Conservation (phyloP, 2,888 invertebrate genomes). For the Trissolcus japonicus region DNA sequence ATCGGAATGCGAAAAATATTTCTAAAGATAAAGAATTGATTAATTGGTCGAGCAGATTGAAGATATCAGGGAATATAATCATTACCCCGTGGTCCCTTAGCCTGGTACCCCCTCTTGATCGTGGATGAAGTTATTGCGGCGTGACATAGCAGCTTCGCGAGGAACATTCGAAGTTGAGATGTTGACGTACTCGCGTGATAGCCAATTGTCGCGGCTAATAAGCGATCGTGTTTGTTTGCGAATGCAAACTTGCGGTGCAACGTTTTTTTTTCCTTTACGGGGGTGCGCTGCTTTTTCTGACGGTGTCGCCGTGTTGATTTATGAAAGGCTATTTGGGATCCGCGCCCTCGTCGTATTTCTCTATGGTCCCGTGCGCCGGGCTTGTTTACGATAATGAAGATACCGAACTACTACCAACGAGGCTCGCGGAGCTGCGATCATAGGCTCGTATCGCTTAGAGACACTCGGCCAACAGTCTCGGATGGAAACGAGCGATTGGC, state of each 20-base stretch:
- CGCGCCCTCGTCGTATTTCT: constrained; percentile 29
- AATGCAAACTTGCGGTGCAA: constrained; percentile 16
- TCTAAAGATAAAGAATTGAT: too few species aligned
- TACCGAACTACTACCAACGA: constrained; percentile 53
- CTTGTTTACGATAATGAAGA: constrained; percentile 55
- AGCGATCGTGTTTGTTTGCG: constrained; percentile 24
- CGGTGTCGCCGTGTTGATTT: constrained; percentile 39
- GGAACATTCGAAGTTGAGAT: constrained; percentile 15
- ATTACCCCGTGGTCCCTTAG: too few species aligned
- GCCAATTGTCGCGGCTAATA: constrained; percentile 31
- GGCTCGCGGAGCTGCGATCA: constrained; percentile 30
- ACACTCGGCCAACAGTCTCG: constrained; percentile 39
- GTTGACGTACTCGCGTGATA: constrained; percentile 44
- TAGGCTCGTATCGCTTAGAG: constrained; percentile 38
- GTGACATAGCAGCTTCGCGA: constrained; percentile 2
- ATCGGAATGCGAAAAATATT: too few species aligned
- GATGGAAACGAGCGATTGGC: constrained; percentile 26
- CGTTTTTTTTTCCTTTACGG: constrained; percentile 4
- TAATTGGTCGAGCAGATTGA: too few species aligned
- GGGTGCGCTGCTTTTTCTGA: constrained; percentile 43
- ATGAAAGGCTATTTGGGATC: constrained; percentile 34
- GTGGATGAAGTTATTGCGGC: neutral
- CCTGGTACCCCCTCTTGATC: too few species aligned
- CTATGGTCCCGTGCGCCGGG: constrained; percentile 35
- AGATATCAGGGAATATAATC: too few species aligned